Percentiles rank a stretch among this genome's conserved stretches.
Conservation (phyloP, 2,797 vertebrate species). For the Antrozous pallidus region DNA sequence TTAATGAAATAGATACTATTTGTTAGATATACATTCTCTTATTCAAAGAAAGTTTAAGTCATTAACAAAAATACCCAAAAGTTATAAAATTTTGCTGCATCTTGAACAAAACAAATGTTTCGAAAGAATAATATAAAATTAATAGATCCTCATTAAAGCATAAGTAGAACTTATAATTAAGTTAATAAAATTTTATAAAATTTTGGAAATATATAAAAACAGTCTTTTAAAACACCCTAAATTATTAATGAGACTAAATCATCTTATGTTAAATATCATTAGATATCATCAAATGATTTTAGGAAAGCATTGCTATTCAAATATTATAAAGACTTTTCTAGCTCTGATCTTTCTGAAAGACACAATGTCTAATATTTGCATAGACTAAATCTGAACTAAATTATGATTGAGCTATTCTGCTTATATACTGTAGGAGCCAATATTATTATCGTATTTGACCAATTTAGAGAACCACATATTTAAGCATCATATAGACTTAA, state of each 20-base stretch:
- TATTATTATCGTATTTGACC: not conserved
- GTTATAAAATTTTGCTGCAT: not conserved
- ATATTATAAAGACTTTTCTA: not conserved
- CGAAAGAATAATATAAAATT: conserved; percentile 3
- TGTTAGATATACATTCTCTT: not conserved
- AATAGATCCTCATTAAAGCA: not conserved
- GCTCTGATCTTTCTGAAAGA: not conserved
- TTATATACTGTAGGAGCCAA: not conserved
- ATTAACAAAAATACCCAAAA: conserved; percentile 1
- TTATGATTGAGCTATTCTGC: not conserved
- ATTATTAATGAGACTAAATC: not conserved
- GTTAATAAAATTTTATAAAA: not conserved
- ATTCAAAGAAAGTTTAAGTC: not conserved
- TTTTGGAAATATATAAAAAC: not conserved
- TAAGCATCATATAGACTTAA: not conserved
- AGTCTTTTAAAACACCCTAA: not conserved
- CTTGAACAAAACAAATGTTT: conserved; percentile 17
- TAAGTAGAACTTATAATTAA: not conserved
- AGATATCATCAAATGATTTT: not conserved
- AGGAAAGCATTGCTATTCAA: not conserved
- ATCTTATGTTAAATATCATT: not conserved
- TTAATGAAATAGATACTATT: conserved; percentile 54
- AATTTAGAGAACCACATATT: not conserved
- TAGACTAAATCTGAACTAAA: not conserved
- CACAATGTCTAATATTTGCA: conserved; percentile 1